These are phyloP conservation scores for Coturnix japonica DNA, from an alignment of 2,113 vertebrate genomes.

Conservation along the genomic window DNA sequence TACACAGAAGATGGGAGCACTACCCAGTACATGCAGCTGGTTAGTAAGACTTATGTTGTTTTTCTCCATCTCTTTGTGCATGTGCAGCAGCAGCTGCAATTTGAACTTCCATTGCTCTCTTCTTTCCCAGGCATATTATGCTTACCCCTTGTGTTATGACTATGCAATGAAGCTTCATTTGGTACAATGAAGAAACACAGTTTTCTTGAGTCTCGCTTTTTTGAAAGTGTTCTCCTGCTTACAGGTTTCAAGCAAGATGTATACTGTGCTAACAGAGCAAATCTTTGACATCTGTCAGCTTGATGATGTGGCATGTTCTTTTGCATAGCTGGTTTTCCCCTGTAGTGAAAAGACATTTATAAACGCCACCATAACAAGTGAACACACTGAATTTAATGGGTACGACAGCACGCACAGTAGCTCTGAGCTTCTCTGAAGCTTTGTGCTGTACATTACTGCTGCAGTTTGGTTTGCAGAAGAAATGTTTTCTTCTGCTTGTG, in stretches of 20 bases:
- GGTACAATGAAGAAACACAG: background rate
- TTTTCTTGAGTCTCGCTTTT: background rate
- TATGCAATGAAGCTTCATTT: background rate
- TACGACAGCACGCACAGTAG: background rate
- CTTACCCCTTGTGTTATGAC: background rate
- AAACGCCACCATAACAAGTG: background rate
- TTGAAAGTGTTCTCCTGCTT: background rate
- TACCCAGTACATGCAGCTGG: background rate
- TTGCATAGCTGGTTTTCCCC: background rate
- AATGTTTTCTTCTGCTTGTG: background rate
- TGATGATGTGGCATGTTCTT: background rate
- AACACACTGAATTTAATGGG: background rate
- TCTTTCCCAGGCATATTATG: background rate
- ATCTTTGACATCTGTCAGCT: background rate
- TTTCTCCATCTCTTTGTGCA: background rate
- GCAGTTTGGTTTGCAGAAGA: background rate
- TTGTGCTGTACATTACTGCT: background rate
- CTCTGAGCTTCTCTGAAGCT: background rate
- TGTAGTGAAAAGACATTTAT: background rate
- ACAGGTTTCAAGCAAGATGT: background rate
- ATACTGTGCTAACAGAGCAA: accelerated
- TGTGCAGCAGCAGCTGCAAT: background rate
- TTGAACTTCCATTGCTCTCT: background rate
- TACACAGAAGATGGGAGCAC: background rate
- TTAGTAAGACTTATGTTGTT: background rate